Percentiles rank a stretch among this genome's conserved stretches.
phyloP scores from a whole-genome alignment of 92 coral and sea anemone genomes.

The Bergia puertoricense region DNA sequence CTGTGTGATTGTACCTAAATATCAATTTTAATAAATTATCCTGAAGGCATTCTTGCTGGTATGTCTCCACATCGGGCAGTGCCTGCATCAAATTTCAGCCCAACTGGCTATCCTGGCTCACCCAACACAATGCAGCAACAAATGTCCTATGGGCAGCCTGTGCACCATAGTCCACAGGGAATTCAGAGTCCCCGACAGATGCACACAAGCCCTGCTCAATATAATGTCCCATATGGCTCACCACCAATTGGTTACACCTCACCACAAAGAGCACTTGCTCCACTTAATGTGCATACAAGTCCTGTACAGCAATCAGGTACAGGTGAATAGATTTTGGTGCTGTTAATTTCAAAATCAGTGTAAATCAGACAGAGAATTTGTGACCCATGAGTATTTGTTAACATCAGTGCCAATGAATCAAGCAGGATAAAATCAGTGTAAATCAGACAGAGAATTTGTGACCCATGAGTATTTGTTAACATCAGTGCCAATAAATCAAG shows the following conservation, averaged over 20 bases:
- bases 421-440: no score
- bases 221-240: conserved; percentile 17
- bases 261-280: conserved; percentile 34
- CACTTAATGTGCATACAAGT: conserved; percentile 38
- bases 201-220: conserved; percentile 51
- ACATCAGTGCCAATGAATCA: no score
- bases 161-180: conserved; percentile 76
- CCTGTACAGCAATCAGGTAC: conserved; percentile 44
- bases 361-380: no score
- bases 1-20: background rate
- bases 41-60: conserved; percentile 20
- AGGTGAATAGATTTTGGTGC: background rate
- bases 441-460: no score
- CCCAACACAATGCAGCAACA: conserved; percentile 62
- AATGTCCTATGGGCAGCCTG: conserved; percentile 70
- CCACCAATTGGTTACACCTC: conserved; percentile 46
- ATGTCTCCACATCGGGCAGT: conserved; percentile 65
- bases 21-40: background rate
- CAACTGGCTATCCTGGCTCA: conserved; percentile 82
- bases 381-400: no score
- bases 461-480: no score
- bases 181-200: conserved; percentile 56
- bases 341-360: background rate
- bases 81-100: conserved; percentile 65
- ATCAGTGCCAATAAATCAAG: no score